A percentile compares a stretch with the other conserved stretches of the same genome.
phyloP scores from a whole-genome alignment of 2,888 invertebrate genomes.

The Macrosiphum euphorbiae region DNA sequence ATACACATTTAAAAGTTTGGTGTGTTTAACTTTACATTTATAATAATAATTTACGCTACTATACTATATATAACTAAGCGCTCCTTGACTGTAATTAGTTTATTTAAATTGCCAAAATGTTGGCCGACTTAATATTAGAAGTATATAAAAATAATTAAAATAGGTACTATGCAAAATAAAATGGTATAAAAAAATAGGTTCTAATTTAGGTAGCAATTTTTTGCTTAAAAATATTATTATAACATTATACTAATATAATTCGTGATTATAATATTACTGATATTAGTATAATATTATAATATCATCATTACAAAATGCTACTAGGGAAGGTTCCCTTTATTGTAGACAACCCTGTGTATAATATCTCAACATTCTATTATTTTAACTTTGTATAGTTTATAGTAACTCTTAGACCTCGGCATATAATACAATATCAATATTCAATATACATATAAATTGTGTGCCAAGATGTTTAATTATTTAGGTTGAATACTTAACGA shows the following conservation, averaged over 20 bases:
- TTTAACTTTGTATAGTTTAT: background rate
- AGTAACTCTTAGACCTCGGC: background rate
- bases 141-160: no score
- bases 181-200: background rate
- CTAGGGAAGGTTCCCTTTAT: no score
- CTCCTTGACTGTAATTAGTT: background rate
- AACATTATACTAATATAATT: no score
- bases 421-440: background rate
- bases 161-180: no score
- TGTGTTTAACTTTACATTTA: background rate
- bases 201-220: no score
- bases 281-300: no score
- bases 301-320: no score
- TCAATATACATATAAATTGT: background rate
- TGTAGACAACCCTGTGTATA: background rate
- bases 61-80: background rate
- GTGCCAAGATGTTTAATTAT: background rate
- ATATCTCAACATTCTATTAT: background rate
- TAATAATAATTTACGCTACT: background rate
- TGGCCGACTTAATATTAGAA: background rate
- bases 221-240: no score
- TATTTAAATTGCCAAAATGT: slow-evolving; percentile 26
- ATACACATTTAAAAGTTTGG: background rate
- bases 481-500: background rate
- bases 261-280: no score